Conservation (phyloP, 2,888 invertebrate species). For the Lochmaea capreae region DNA sequence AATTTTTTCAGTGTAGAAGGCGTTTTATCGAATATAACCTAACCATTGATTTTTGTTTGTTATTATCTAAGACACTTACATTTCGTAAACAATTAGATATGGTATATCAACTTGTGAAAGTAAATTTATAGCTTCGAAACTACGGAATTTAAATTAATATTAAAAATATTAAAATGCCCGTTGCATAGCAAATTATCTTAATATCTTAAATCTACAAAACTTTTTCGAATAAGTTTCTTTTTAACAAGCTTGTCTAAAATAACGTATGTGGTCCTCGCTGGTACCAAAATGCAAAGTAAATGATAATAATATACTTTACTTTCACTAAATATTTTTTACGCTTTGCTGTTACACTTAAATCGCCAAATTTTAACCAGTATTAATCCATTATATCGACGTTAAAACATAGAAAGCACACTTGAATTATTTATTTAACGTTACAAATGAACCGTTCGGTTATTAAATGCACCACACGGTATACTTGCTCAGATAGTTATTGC, state of each 20-base stretch:
- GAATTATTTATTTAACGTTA: no score
- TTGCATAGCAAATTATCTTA: constrained; percentile 8
- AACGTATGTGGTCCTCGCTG: background rate
- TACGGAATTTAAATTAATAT: background rate
- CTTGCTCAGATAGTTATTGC: no score
- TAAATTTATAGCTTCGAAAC: constrained; percentile 1
- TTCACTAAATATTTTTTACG: background rate
- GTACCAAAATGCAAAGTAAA: background rate
- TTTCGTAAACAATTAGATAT: constrained; percentile 10
- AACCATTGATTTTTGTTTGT: constrained; percentile 17
- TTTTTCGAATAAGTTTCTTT: background rate
- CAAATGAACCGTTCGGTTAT: no score
- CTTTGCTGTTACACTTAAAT: background rate
- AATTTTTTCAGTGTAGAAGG: no score
- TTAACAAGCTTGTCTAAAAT: background rate
- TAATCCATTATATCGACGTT: background rate
- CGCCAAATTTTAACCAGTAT: background rate
- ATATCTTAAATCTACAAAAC: background rate
- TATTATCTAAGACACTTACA: constrained; percentile 13
- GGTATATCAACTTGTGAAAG: constrained; percentile 21
- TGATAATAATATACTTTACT: background rate
- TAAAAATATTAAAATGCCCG: background rate
- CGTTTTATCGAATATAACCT: background rate
- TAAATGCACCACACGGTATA: no score
- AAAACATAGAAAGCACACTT: no score